Percentiles rank a stretch among this genome's conserved stretches.
phyloP scores from a whole-genome alignment of 37 sponge, comb jelly and placozoan genomes.

The Chondrilla cf. caribensis region DNA sequence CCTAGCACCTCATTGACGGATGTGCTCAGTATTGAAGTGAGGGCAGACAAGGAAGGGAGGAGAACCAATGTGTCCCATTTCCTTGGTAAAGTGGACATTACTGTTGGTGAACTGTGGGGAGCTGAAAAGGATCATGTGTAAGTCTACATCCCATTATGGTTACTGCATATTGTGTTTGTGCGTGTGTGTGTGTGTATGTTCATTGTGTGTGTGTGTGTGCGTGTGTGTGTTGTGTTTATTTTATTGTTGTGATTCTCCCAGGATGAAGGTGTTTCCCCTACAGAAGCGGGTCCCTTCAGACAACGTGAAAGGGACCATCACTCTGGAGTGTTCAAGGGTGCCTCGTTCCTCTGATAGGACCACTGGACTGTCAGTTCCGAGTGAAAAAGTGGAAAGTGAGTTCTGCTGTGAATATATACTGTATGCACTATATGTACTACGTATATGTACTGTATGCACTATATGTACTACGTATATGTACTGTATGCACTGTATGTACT shows the following conservation, averaged over 20 bases:
- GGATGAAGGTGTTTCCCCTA: constrained; percentile 31
- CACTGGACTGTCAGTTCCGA: too few species aligned
- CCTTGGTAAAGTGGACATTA: constrained; percentile 28
- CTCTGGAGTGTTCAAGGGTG: background rate
- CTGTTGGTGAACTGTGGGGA: background rate
- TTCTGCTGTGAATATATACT: too few species aligned
- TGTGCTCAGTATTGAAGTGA: constrained; percentile 44
- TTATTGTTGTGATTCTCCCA: background rate
- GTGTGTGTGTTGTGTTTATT: too few species aligned
- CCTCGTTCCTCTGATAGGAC: too few species aligned
- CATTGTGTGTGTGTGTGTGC: too few species aligned
- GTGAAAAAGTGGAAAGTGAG: too few species aligned
- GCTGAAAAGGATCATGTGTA: background rate
- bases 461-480: too few species aligned
- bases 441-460: too few species aligned
- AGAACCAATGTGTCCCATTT: constrained; percentile 47
- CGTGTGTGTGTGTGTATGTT: too few species aligned
- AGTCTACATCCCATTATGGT: background rate
- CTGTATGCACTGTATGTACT: too few species aligned
- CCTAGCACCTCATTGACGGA: constrained; percentile 11
- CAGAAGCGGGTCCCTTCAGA: constrained; percentile 52
- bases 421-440: too few species aligned
- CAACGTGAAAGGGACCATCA: constrained; percentile 35
- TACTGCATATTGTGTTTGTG: background rate
- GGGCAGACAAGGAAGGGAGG: constrained; percentile 14